Base-by-base conservation (phyloP, 2,113 vertebrate species). In the Mastomys coucha region DNA sequence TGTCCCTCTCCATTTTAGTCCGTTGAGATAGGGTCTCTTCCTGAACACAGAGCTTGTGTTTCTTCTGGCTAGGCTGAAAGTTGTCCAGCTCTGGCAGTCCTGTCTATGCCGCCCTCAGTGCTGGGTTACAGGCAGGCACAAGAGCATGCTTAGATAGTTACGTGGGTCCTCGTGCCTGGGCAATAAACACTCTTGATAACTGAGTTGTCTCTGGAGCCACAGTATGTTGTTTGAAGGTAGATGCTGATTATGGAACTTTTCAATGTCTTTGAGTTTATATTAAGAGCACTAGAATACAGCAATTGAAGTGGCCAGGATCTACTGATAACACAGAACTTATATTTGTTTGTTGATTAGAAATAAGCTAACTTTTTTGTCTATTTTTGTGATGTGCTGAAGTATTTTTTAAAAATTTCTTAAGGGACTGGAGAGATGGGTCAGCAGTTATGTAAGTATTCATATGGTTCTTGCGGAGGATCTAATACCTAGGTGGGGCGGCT, bases 331-430 rank as follows among this genome's bases (percentile, higher is more conserved):
- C 45, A 88, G 26, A 80, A 45, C 58, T 17, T 51, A 77, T 26
- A 49, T 49, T 78, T 86, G 28, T 93, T 89, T 76, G 58, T 89
- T 91, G 45, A 72, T 92, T 56, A 96, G 36, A 91, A 91, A 86
- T 94, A 80, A 95, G 63, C 7, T 36, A 81, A 81, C 19, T 76
- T 14, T 91, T 5, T 82, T 91, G 77, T 73, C n/a, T 95, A 22
- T 7, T 93, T 94, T 89, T 75, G n/a, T 77, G 89, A 65, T 42
- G 60, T 58, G 63, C 13, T 78, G 12, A 93, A 91, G 33, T 89
- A 28, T 77, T 19, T 76, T 91, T 91, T 65, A 33, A 76, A 89
- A 88, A 28, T 39, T 91, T 4, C 28, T 20, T 80, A 19, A 51
- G 76, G 45, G 28, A 7, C 76, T 78, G 45, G 76, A 51, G 45